Evolutionary conservation across 2,113 vertebrate genomes (phyloP), one percentile per base, ranked within the genome.

Genomic region (Rhineura floridana): DNA sequence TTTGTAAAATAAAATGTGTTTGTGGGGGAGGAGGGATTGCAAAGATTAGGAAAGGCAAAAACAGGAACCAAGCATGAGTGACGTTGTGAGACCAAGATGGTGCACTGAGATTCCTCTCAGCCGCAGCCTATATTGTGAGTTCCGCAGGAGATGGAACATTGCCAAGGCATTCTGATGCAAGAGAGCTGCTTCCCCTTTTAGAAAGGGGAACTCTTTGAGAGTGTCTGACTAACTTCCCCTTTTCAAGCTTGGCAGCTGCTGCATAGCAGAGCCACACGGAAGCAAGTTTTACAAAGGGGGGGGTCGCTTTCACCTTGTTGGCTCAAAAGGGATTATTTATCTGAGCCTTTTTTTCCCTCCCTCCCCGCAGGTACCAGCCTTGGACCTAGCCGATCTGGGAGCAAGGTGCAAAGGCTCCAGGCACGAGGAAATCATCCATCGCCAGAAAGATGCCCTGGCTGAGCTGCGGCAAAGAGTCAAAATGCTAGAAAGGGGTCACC

Each of bases 371-470:
- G 94, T 94, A 15, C 87, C 88, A 2, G 70, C 63, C 0, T 52
- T 89, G 90, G 92, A 92, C 65, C 85, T 97, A 89, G 94, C 91
- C 0, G 62, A 96, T 7, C 93, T 97, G 0, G 95, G 96, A 0
- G 92, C 72, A 3, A 96, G 93, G 42, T 97, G 97, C 91, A 96
- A 75, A 90, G 97, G 97, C 70, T 95, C 93, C 52, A 93, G 96
- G n/a, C 97, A 97, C 0, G 94, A 97, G 90, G 96, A 98, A 5
- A 93, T 91, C 0, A 97, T 98, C 77, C 95, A 83, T 78, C 96
- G 89, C 3, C 97, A 98, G 83, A 96, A 90, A 28, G 95, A 96
- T 79, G 97, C 97, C 36, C 79, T 98, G 83, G 91, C 88, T 0
- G 96, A 98, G 73, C 95, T 98, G 36, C 95, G 96, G 30, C 59